Conservation (phyloP, 2,113 vertebrate genomes). For the Trinectes maculatus region DNA sequence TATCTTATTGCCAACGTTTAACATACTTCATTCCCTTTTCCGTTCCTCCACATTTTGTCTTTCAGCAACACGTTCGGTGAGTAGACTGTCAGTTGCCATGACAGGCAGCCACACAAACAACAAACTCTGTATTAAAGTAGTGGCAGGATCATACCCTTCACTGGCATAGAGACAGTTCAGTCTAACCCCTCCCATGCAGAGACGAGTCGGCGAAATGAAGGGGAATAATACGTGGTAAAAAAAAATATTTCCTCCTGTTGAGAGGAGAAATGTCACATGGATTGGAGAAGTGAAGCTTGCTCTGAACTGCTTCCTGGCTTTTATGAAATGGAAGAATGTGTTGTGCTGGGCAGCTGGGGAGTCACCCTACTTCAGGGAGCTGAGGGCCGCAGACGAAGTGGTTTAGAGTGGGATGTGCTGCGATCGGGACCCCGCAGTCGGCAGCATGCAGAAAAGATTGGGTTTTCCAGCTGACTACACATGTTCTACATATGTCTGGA, state of each 20-base stretch:
- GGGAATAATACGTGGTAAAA: slow-evolving; percentile 40
- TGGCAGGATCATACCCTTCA: slow-evolving; percentile 61
- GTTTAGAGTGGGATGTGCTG: slow-evolving; percentile 38
- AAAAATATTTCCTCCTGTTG: slow-evolving; percentile 47
- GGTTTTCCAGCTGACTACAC: slow-evolving; percentile 58
- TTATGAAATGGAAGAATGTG: slow-evolving; percentile 25
- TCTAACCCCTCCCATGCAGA: slow-evolving; percentile 39
- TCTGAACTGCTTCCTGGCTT: slow-evolving; percentile 37
- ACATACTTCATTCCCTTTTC: slow-evolving; percentile 69
- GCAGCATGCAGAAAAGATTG: slow-evolving; percentile 47
- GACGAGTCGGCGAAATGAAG: slow-evolving; percentile 55
- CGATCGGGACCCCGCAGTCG: slow-evolving; percentile 45
- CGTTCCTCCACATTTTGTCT: slow-evolving; percentile 67
- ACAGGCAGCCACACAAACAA: slow-evolving; percentile 51
- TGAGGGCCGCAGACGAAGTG: slow-evolving; percentile 14
- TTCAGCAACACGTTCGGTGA: slow-evolving; percentile 33
- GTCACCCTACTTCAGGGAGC: slow-evolving; percentile 48
- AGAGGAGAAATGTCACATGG: slow-evolving; percentile 35
- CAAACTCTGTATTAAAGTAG: slow-evolving; percentile 63
- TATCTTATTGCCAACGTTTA: too few relatives aligned
- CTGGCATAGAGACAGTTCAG: slow-evolving; percentile 45
- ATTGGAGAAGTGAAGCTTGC: slow-evolving; percentile 24
- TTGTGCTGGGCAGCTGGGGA: slow-evolving; percentile 50
- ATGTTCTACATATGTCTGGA: slow-evolving; percentile 61
- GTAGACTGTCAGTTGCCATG: slow-evolving; percentile 63